Evolutionary conservation across 2,797 vertebrate species (phyloP).

Genomic region (Spinus pinus): DNA sequence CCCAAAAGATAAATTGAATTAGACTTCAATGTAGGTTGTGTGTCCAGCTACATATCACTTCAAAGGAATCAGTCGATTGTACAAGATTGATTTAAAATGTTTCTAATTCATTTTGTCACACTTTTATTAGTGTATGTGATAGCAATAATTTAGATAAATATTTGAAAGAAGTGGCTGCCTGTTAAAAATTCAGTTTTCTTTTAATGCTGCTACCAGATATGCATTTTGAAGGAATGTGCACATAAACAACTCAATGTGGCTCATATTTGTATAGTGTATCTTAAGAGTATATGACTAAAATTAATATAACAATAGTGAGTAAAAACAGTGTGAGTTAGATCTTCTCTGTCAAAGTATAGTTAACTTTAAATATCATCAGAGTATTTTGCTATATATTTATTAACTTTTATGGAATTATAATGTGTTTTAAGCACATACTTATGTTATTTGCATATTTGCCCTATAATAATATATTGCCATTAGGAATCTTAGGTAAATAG

Average conservation of each 20-base stretch:
- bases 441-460: neutral
- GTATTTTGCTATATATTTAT: neutral
- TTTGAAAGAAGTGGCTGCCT: neutral
- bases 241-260: neutral
- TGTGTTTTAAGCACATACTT: neutral
- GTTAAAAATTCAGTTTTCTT: neutral
- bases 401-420: slow-evolving; percentile 17
- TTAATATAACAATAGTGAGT: neutral
- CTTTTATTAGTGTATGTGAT: neutral
- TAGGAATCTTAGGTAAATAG: slow-evolving; percentile 1
- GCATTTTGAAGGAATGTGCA: neutral
- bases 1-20: neutral
- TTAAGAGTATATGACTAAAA: neutral
- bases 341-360: neutral
- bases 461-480: neutral
- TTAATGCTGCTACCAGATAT: neutral
- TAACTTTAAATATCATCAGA: neutral
- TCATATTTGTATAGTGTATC: neutral
- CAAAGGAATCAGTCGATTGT: neutral
- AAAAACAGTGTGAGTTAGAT: neutral
- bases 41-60: neutral
- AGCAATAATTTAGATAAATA: neutral
- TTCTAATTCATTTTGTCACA: neutral
- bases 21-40: neutral
- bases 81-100: neutral